Base-by-base conservation (phyloP, 1,140 invertebrate genomes). In the Penaeus japonicus region DNA sequence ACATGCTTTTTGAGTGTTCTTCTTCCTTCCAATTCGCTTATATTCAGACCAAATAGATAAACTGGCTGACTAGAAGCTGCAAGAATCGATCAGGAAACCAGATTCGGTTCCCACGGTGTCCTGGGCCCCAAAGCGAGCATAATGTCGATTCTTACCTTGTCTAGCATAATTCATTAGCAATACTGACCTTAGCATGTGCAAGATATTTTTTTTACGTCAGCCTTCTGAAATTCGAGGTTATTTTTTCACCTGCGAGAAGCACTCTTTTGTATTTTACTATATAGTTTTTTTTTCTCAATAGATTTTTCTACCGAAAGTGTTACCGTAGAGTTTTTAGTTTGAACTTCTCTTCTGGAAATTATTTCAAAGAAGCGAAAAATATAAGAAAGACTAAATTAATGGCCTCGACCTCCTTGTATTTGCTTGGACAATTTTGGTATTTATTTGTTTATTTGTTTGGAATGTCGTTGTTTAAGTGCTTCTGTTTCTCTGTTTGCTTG, bases 101-200 rank as follows among this genome's bases (percentile, higher is more conserved):
- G 70, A 85, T 47, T 79, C 55, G 57, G 59, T 86, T 80, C 55
- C 55, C 78, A 75, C 55, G 55, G 77, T 80, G 75, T 80, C 55
- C 53, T 53, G 85, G 39, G 54, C 32, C 85, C 85, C n/a, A 4
- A 32, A 53, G 53, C 54, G 57, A 80, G 85, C 85, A 55, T 84
- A 54, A 84, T 18, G 62, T 5, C n/a, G 20, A 32, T 53, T 55
- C 65, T 4, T 12, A 53, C 32, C 73, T 24, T 65, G 80, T 59
- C 78, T 24, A 35, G 80, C 15, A 65, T 83, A 83, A 65, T 39
- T 59, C 79, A 30, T 47, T 62, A 35, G 39, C 32, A 35, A 82
- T 30, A 35, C 27, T 55, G 47, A 39, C 70, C 65, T 75, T 30
- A 77, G 39, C 73, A 54, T 65, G 65, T 32, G 27, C 53, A 85